Percentiles rank a stretch among this genome's conserved stretches.
Evolutionary conservation across 2,113 vertebrate genomes (phyloP).

Genomic region (Amphiprion percula): DNA sequence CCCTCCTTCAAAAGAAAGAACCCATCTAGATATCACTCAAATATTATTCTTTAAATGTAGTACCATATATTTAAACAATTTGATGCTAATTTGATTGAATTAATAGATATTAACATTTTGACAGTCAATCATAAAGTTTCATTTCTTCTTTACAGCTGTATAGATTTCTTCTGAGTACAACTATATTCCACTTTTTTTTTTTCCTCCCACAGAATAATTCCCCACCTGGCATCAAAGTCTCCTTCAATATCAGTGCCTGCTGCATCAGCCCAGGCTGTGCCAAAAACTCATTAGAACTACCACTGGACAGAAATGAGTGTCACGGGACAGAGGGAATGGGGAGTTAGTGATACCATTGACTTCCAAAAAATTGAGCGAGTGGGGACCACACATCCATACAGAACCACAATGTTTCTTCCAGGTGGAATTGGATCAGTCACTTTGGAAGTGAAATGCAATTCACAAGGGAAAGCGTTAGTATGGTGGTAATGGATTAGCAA

Average conservation of each 20-base stretch:
- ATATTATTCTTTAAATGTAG: constrained; percentile 2
- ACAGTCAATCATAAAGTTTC: constrained; percentile 39
- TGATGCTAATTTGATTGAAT: constrained; percentile 12
- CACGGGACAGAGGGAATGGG: constrained; percentile 46
- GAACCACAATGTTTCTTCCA: constrained; percentile 45
- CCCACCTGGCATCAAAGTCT: constrained; percentile 71
- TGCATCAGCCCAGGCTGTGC: constrained; percentile 63
- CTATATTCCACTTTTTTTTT: constrained; percentile 20
- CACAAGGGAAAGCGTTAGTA: constrained; percentile 25
- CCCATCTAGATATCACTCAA: not conserved
- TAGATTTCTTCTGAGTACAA: constrained; percentile 53
- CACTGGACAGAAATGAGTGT: constrained; percentile 61
- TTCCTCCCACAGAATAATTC: constrained; percentile 50
- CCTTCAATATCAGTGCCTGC: constrained; percentile 45
- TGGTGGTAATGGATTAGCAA: constrained; percentile 4
- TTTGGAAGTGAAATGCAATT: constrained; percentile 54
- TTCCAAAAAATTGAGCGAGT: constrained; percentile 59
- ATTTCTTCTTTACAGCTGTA: constrained; percentile 61
- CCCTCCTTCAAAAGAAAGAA: not conserved
- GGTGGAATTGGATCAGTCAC: constrained; percentile 62
- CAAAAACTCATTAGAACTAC: constrained; percentile 76
- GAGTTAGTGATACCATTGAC: constrained; percentile 55
- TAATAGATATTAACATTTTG: not conserved
- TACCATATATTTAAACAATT: not conserved
- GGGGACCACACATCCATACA: constrained; percentile 34